These are phyloP conservation scores for Drosophila sproati DNA, from an alignment of 1,140 invertebrate species.

Conservation along the genomic window DNA sequence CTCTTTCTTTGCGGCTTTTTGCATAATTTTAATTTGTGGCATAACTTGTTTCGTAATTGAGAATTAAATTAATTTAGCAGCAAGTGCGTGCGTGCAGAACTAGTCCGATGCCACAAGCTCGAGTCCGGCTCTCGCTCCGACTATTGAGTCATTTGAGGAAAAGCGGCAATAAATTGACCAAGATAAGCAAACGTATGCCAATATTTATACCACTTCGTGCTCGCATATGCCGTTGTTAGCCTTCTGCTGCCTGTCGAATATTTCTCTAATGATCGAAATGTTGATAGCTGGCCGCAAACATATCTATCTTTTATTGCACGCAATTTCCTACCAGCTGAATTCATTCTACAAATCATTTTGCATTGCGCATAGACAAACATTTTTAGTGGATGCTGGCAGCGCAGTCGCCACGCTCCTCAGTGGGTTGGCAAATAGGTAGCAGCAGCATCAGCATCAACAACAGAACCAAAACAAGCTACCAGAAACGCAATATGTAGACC, in stretches of 20 bases:
- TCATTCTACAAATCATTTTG: constrained; percentile 72
- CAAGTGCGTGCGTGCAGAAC: constrained; percentile 78
- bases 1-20: constrained; percentile 27
- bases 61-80: constrained; percentile 79
- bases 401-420: constrained; percentile 46
- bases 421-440: constrained; percentile 42
- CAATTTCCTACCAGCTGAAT: constrained; percentile 73
- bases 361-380: constrained; percentile 53
- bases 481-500: constrained; percentile 34
- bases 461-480: constrained; percentile 60
- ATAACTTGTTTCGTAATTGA: constrained; percentile 82
- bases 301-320: constrained; percentile 81
- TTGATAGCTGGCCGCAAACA: constrained; percentile 72
- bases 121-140: background rate
- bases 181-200: constrained; percentile 74
- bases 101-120: constrained; percentile 49
- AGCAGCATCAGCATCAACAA: constrained; percentile 7
- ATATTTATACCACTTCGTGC: constrained; percentile 61
- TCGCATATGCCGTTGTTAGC: constrained; percentile 14
- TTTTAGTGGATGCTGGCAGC: constrained; percentile 51
- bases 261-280: constrained; percentile 63
- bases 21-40: constrained; percentile 77
- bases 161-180: constrained; percentile 65
- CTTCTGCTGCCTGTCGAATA: constrained; percentile 36
- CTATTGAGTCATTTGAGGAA: constrained; percentile 77